Conservation (phyloP, 2,888 invertebrate genomes). For the Limnephilus rhombicus region DNA sequence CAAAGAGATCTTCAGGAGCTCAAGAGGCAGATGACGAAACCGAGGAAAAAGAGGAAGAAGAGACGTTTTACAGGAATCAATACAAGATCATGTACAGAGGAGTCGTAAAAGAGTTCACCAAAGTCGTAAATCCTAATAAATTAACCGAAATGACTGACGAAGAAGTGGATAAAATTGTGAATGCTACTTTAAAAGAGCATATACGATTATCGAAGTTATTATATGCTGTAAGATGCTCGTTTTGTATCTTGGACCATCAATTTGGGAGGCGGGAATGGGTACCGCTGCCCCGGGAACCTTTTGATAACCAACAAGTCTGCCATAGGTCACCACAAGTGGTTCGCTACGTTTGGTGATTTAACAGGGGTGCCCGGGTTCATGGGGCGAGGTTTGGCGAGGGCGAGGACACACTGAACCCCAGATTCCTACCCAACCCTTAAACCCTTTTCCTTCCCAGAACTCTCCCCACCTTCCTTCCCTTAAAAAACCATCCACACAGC, state of each 20-base stretch:
- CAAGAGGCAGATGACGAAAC: slow-evolving; percentile 68
- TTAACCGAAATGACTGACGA: slow-evolving; percentile 68
- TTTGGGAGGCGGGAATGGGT: too few species aligned
- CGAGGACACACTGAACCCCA: too few species aligned
- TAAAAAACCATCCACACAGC: too few species aligned
- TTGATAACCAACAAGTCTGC: too few species aligned
- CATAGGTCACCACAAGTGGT: too few species aligned
- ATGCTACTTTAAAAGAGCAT: slow-evolving; percentile 73
- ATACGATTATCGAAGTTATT: slow-evolving; percentile 77
- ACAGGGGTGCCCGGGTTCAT: too few species aligned
- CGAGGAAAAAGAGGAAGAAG: slow-evolving; percentile 65
- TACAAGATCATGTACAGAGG: slow-evolving; percentile 68
- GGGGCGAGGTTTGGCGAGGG: too few species aligned
- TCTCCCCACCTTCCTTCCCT: too few species aligned
- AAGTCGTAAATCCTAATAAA: slow-evolving; percentile 68
- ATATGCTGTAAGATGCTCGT: slow-evolving; percentile 75
- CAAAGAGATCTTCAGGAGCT: slow-evolving; percentile 53
- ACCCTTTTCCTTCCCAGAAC: too few species aligned
- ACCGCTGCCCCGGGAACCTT: too few species aligned
- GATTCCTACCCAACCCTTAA: too few species aligned
- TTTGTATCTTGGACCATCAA: not conserved
- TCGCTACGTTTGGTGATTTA: too few species aligned
- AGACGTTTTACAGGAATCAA: slow-evolving; percentile 68
- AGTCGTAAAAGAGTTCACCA: slow-evolving; percentile 73
- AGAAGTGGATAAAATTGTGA: slow-evolving; percentile 69